Evolutionary conservation across 2,797 vertebrate genomes (phyloP), one percentile per base, ranked within the genome.

Genomic region (Sebastes matsubarae): DNA sequence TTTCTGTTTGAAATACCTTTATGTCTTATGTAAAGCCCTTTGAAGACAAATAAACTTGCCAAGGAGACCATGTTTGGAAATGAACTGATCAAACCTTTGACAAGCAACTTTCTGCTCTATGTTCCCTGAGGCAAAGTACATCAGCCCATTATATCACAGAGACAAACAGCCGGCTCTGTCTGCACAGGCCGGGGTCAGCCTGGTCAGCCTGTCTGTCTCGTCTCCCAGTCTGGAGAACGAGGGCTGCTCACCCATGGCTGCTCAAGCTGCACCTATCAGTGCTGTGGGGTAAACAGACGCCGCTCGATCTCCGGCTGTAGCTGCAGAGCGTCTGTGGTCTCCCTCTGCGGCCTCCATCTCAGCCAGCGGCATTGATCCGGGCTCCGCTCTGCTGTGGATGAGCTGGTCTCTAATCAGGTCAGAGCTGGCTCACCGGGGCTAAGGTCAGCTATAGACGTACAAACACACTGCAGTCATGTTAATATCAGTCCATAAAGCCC

Each of bases 401-500:
- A 86, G 63, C 55, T 20, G 32, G 32, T 46, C n/a, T 77, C 32
- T 78, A 76, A 83, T 79, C 69, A 75, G 83, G 81, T 83, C 78
- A 66, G 68, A 68, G 65, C 69, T 46, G 11, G 61, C 68, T 80
- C 50, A 11, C 25, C 3, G 77, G 68, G 55, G 8, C 71, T 22
- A 67, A 72, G 82, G 88, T 83, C 84, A 83, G 5, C 27, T 68
- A 24, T 72, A 75, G 58, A 85, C 27, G 1, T 14, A 75, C 42
- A 83, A 25, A 64, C 67, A 59, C 60, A 36, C 75, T 77, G 80
- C 75, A 72, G 61, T 80, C 75, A 57, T 81, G 87, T 90, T 92
- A 89, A 87, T 83, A 88, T 90, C 81, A 88, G 83, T 87, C 87
- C 77, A 89, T 89, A 89, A 90, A 91, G 78, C 59, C 84, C 64